phyloP scores from a whole-genome alignment of 2,797 vertebrate species.

The Spheniscus humboldti region DNA sequence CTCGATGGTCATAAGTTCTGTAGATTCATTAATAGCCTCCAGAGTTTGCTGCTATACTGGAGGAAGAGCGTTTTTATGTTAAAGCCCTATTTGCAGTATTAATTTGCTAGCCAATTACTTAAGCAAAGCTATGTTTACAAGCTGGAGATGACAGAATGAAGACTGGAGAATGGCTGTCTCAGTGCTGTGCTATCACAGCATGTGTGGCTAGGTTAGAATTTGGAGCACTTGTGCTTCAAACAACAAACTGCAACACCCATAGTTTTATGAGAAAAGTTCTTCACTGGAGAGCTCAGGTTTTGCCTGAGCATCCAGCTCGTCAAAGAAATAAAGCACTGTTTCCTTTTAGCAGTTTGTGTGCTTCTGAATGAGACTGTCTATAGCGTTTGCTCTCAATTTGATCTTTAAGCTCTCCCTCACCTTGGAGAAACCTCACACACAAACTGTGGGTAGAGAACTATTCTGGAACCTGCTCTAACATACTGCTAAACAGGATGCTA shows the following conservation, averaged over 20 bases:
- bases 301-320: not conserved
- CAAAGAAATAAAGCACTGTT: not conserved
- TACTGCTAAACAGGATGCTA: not conserved
- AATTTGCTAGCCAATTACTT: not conserved
- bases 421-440: not conserved
- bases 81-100: not conserved
- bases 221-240: not conserved
- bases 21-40: not conserved
- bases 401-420: not conserved
- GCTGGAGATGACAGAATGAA: not conserved
- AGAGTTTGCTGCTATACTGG: not conserved
- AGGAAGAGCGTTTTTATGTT: not conserved
- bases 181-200: not conserved
- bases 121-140: not conserved
- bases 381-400: not conserved
- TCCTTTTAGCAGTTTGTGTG: not conserved
- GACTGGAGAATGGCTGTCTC: not conserved
- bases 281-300: not conserved
- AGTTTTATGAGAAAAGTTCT: not conserved
- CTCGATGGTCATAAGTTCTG: not conserved
- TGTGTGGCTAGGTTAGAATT: not conserved
- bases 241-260: accelerated
- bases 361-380: not conserved
- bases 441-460: not conserved
- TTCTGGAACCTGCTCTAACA: not conserved